These are phyloP conservation scores for Portevinia maculata DNA, from an alignment of 2,888 invertebrate genomes.

Conservation along the genomic window DNA sequence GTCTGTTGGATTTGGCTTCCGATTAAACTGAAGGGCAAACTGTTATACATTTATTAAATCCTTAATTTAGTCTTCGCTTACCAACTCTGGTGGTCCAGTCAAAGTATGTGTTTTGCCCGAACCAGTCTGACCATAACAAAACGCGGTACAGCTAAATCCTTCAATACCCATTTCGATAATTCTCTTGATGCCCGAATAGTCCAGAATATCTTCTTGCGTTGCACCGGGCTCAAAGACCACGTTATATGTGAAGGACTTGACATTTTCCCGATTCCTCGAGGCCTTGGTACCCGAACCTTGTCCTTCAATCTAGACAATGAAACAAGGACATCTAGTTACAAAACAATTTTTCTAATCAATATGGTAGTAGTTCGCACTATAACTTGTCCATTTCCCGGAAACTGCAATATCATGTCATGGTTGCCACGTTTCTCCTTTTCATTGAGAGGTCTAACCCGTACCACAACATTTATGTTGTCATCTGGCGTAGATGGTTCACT, in stretches of 20 bases:
- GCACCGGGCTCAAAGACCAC: constrained; percentile 96
- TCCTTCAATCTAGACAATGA: constrained; percentile 82
- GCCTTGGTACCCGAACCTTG: constrained; percentile 83
- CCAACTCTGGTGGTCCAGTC: constrained; percentile 94
- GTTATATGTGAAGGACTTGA: constrained; percentile 96
- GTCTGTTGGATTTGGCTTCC: constrained; percentile 86
- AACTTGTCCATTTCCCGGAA: constrained; percentile 95
- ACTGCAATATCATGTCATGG: constrained; percentile 89
- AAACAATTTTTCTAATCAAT: background rate
- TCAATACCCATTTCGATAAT: constrained; percentile 97
- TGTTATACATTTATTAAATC: background rate
- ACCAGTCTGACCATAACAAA: constrained; percentile 98
- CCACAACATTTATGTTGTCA: constrained; percentile 95
- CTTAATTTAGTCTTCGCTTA: constrained; percentile 82
- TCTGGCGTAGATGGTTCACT: constrained; percentile 84
- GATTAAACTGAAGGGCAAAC: constrained; percentile 84
- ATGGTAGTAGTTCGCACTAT: constrained; percentile 81
- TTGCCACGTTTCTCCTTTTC: constrained; percentile 88
- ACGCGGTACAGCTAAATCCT: constrained; percentile 96
- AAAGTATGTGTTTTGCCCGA: constrained; percentile 98
- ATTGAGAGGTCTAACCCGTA: constrained; percentile 92
- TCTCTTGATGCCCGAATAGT: constrained; percentile 94
- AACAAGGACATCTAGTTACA: background rate
- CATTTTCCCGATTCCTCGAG: constrained; percentile 85
- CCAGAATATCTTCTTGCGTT: constrained; percentile 91